These are phyloP conservation scores for Priocnemis perturbator DNA, from an alignment of 2,888 invertebrate species.

Conservation along the genomic window DNA sequence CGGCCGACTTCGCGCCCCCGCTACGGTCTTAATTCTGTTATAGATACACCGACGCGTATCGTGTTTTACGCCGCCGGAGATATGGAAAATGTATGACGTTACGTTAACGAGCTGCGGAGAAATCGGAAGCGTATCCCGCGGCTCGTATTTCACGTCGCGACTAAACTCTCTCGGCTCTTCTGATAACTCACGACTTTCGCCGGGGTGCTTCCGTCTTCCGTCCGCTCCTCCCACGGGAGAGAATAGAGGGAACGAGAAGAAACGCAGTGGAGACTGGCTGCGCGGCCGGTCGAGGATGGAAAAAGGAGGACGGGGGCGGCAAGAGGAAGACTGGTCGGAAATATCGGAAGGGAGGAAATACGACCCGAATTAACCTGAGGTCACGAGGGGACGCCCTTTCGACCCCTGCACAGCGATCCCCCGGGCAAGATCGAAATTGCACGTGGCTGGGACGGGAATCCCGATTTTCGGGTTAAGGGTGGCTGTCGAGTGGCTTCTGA, in stretches of 20 bases:
- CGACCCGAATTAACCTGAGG: slow-evolving; percentile 45
- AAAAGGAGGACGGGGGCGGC: too few species aligned
- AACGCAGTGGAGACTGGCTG: not conserved
- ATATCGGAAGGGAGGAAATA: slow-evolving; percentile 46
- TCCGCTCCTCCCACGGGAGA: not conserved
- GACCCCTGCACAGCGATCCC: too few species aligned
- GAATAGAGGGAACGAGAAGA: slow-evolving; percentile 11
- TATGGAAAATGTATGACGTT: slow-evolving; percentile 34
- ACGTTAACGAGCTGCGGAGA: slow-evolving; percentile 39
- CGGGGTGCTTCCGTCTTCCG: slow-evolving; percentile 6
- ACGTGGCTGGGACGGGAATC: slow-evolving; percentile 23
- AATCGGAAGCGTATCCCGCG: slow-evolving; percentile 23
- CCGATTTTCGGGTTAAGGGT: not conserved
- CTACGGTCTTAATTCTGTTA: too few species aligned
- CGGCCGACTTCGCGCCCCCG: too few species aligned
- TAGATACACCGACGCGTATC: not conserved
- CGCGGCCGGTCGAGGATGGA: too few species aligned
- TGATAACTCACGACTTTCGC: slow-evolving; percentile 29
- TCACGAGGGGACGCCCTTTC: slow-evolving; percentile 27
- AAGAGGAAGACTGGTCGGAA: slow-evolving; percentile 12
- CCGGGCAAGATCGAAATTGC: slow-evolving; percentile 10
- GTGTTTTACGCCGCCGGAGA: slow-evolving; percentile 24
- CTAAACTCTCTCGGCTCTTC: slow-evolving; percentile 12
- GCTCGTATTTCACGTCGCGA: slow-evolving; percentile 41
- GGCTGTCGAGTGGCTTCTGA: slow-evolving; percentile 39